Base-by-base conservation (phyloP, 2,113 vertebrate species). In the Psittacus erithacus region DNA sequence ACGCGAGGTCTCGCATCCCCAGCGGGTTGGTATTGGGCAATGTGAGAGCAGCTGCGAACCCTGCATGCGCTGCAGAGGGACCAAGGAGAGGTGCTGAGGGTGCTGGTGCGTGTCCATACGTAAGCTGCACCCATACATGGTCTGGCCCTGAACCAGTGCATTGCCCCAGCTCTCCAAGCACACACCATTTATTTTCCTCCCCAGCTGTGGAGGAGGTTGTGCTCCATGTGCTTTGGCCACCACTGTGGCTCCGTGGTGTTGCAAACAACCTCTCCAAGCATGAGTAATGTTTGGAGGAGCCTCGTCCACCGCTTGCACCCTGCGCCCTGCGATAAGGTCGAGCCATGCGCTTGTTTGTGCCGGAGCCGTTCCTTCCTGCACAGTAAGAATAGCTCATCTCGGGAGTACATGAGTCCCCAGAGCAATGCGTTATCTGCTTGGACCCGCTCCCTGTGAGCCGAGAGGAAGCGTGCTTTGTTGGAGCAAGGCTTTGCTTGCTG, bases 351-450 rank as follows among this genome's bases (percentile, higher is more conserved):
- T 92, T 52, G 53, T 69, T 80, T 74, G 53, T 83, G 77, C 81
- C 3, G 2, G 19, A 52, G 78, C 57, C 2, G 1, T 52, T 80
- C 74, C 86, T 93, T 64, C 91, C 71, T 33, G 44, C 25, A 14
- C 7, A 7, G 77, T 60, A 68, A 64, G 80, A 91, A 79, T 7
- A 88, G 64, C 47, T 70, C 27, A 33, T 44, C 53, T 44, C 27
- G 11, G 3, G 20, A 77, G 62, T 7, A 35, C 33, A 19, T 1
- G 3, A 31, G 71, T 29, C 91, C 81, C 71, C 70, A 38, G 67
- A 88, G 89, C 71, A 39, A 35, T 65, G 86, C 93, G 78, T 47
- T 90, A 62, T 28, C 81, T 59, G 73, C 70, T 79, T 73, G 96
- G 86, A 73, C 9, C 4, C 0, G 4, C 57, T 78, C 79, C 76